phyloP scores from a whole-genome alignment of 2,113 vertebrate genomes.

The Notiomystis cincta region DNA sequence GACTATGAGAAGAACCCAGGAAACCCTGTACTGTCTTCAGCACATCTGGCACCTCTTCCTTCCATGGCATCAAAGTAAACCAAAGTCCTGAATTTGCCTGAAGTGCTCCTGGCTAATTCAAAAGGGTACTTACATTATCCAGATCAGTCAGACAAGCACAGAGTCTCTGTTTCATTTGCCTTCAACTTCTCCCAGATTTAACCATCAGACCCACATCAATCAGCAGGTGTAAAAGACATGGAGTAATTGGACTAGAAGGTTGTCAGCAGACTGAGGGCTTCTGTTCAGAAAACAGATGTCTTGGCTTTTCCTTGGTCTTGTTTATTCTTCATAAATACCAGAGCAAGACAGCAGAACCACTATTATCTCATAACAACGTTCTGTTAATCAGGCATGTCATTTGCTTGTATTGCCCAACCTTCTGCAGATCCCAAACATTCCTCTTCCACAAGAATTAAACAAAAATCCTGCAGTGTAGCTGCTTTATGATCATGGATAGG shows the following conservation, averaged over 20 bases:
- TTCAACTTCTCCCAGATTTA: background rate
- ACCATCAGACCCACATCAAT: background rate
- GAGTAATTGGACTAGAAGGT: background rate
- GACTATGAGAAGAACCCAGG: background rate
- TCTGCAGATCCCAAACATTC: background rate
- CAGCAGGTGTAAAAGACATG: background rate
- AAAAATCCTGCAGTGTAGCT: background rate
- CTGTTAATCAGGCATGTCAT: slow-evolving; percentile 39
- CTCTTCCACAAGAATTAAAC: slow-evolving; percentile 10
- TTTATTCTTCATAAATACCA: slow-evolving; percentile 40
- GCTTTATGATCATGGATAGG: background rate
- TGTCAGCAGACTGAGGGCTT: background rate
- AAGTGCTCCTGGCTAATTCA: background rate
- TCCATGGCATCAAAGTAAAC: background rate
- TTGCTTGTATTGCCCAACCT: slow-evolving; percentile 22
- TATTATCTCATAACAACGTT: background rate
- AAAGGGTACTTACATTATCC: background rate
- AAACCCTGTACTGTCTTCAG: background rate
- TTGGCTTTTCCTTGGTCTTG: slow-evolving; percentile 18
- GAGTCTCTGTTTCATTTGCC: background rate
- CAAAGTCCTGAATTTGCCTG: background rate
- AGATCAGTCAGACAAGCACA: background rate
- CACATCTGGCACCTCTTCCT: background rate
- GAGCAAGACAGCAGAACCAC: slow-evolving; percentile 21
- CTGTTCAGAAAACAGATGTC: slow-evolving; percentile 22